phyloP scores from a whole-genome alignment of 2,113 vertebrate genomes.

The Tyrannus savana region DNA sequence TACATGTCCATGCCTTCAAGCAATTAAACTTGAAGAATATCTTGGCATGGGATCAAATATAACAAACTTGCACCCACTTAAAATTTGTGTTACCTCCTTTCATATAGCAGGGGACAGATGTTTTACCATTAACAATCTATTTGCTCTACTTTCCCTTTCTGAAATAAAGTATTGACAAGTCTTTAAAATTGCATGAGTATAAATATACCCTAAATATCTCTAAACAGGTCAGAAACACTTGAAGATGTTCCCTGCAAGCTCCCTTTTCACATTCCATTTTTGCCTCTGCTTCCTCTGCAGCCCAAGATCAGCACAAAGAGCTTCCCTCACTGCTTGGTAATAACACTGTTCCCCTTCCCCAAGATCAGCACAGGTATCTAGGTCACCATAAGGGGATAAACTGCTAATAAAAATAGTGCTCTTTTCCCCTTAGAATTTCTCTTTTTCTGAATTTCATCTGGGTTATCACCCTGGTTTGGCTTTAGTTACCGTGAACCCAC shows the following conservation, averaged over 20 bases:
- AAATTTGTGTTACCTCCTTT: neutral
- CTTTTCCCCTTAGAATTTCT: neutral
- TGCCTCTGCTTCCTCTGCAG: neutral
- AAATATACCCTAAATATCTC: neutral
- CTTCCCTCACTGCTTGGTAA: neutral
- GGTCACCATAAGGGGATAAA: neutral
- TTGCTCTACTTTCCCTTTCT: neutral
- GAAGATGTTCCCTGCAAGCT: neutral
- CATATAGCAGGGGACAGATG: accelerated
- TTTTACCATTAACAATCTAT: neutral
- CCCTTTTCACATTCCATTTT: neutral
- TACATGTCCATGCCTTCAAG: neutral
- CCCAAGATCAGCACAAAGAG: neutral
- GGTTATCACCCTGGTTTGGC: neutral
- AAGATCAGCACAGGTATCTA: neutral
- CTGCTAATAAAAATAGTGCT: neutral
- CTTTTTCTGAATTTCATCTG: neutral
- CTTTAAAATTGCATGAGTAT: neutral
- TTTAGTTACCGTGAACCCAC: neutral
- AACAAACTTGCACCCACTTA: neutral
- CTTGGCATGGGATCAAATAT: neutral
- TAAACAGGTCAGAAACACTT: neutral
- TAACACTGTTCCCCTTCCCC: neutral
- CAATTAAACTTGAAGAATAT: neutral
- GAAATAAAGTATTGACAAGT: neutral